phyloP scores from a whole-genome alignment of 2,797 vertebrate species.

The Bradypodion ventrale region DNA sequence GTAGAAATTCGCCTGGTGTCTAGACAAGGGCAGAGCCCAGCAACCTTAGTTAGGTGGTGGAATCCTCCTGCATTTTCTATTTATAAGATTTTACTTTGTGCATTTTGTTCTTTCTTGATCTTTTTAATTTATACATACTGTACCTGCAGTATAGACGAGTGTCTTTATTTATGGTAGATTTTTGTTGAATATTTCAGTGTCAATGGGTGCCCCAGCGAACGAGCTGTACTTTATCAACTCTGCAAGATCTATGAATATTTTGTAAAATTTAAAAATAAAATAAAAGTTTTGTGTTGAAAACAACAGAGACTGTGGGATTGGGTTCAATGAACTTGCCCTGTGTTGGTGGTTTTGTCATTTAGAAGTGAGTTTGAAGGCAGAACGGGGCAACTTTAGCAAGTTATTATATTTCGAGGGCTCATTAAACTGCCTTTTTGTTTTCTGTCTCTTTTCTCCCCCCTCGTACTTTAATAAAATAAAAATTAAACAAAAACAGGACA shows the following conservation, averaged over 20 bases:
- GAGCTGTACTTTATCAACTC: constrained; percentile 46
- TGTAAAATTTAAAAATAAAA: constrained; percentile 47
- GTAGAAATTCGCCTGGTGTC: accelerated
- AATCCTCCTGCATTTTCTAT: not conserved
- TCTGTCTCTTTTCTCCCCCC: no score
- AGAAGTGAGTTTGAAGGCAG: no score
- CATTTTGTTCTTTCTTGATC: not conserved
- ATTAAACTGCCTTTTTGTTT: no score
- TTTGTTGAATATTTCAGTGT: not conserved
- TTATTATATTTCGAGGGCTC: no score
- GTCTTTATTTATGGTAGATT: constrained; percentile 11
- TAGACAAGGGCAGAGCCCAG: not conserved
- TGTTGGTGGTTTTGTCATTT: no score
- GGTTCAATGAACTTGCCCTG: no score
- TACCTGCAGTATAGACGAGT: constrained; percentile 13
- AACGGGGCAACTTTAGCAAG: no score
- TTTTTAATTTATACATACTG: constrained; percentile 14
- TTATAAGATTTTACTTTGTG: not conserved
- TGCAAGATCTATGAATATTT: constrained; percentile 42
- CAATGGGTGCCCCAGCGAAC: not conserved
- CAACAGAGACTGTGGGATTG: not conserved
- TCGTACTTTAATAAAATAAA: no score
- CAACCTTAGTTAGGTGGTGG: not conserved
- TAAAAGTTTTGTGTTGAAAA: constrained; percentile 56
- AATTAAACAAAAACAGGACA: no score